These are phyloP conservation scores for Lycocerus yunnanus DNA, from an alignment of 2,888 invertebrate genomes.

Conservation along the genomic window DNA sequence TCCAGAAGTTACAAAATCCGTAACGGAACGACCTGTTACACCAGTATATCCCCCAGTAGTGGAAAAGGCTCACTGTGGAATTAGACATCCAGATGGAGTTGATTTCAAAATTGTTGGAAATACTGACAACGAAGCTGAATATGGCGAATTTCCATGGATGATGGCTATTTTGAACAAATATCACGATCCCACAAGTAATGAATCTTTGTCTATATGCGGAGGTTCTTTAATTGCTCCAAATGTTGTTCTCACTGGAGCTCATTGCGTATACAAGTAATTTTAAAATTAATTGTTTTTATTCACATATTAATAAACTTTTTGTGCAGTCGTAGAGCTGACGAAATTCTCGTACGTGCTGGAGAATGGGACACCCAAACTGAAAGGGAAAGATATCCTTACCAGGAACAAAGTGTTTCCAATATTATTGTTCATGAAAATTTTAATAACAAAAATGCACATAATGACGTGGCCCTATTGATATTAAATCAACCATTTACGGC, in stretches of 20 bases:
- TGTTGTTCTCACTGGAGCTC: conserved; percentile 80
- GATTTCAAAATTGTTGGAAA: conserved; percentile 63
- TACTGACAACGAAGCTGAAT: conserved; percentile 71
- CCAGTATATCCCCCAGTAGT: conserved; percentile 45
- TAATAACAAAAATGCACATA: conserved; percentile 63
- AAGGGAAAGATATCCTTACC: conserved; percentile 69
- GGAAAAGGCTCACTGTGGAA: conserved; percentile 60
- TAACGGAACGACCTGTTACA: conserved; percentile 16
- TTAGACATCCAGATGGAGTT: conserved; percentile 62
- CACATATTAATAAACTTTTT: not conserved
- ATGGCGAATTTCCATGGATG: conserved; percentile 87
- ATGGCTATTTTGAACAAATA: conserved; percentile 65
- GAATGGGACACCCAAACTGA: conserved; percentile 85
- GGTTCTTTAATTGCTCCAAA: conserved; percentile 79
- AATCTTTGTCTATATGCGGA: conserved; percentile 66
- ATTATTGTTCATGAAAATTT: conserved; percentile 62
- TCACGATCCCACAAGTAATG: conserved; percentile 46
- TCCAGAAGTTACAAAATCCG: conserved; percentile 22
- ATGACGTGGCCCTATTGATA: conserved; percentile 72
- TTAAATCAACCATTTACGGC: conserved; percentile 61
- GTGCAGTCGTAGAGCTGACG: conserved; percentile 28
- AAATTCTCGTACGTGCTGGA: conserved; percentile 66
- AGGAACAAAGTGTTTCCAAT: conserved; percentile 63
- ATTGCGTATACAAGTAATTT: conserved; percentile 66
- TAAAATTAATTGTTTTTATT: not conserved